A percentile compares a stretch with the other conserved stretches of the same genome.
These are phyloP conservation scores for Esox lucius DNA, from an alignment of 2,797 vertebrate species.

Conservation along the genomic window DNA sequence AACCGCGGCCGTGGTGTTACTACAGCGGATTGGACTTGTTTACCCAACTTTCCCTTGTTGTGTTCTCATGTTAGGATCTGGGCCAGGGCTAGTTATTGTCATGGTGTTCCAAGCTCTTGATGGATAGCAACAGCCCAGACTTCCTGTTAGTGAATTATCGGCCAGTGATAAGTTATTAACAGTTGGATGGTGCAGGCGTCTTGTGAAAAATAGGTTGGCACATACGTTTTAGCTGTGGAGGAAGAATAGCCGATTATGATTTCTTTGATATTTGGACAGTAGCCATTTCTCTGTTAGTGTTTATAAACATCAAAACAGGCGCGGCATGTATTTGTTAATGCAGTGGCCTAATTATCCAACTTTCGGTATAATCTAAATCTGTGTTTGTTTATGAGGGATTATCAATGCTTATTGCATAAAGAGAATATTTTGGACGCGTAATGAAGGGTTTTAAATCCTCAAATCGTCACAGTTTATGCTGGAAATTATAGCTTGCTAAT, in stretches of 20 bases:
- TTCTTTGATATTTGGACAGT: too few relatives aligned
- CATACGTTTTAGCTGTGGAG: too few relatives aligned
- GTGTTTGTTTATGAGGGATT: slow-evolving; percentile 40
- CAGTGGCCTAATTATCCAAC: slow-evolving; percentile 37
- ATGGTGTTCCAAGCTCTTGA: slow-evolving; percentile 41
- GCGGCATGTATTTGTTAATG: slow-evolving; percentile 32
- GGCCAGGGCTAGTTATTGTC: slow-evolving; percentile 34
- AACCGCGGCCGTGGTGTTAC: slow-evolving; percentile 60
- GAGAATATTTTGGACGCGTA: slow-evolving; percentile 10
- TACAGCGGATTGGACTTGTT: slow-evolving; percentile 67
- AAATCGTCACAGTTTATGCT: slow-evolving; percentile 13
- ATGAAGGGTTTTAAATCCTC: slow-evolving; percentile 22
- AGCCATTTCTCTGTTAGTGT: too few relatives aligned
- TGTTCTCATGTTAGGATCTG: slow-evolving; percentile 55
- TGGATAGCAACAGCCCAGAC: slow-evolving; percentile 42
- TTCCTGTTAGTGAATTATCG: slow-evolving; percentile 36
- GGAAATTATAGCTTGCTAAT: background rate
- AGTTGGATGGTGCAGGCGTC: slow-evolving; percentile 16
- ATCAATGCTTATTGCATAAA: slow-evolving; percentile 44
- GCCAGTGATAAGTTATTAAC: slow-evolving; percentile 6
- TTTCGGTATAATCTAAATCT: slow-evolving; percentile 17
- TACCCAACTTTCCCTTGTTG: slow-evolving; percentile 55
- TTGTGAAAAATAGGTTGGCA: too few relatives aligned
- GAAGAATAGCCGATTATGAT: too few relatives aligned
- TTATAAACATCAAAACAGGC: slow-evolving; percentile 1